Percentiles rank a stretch among this genome's conserved stretches.
Conservation (phyloP, 1,140 invertebrate genomes). For the Saccostrea glomerata region DNA sequence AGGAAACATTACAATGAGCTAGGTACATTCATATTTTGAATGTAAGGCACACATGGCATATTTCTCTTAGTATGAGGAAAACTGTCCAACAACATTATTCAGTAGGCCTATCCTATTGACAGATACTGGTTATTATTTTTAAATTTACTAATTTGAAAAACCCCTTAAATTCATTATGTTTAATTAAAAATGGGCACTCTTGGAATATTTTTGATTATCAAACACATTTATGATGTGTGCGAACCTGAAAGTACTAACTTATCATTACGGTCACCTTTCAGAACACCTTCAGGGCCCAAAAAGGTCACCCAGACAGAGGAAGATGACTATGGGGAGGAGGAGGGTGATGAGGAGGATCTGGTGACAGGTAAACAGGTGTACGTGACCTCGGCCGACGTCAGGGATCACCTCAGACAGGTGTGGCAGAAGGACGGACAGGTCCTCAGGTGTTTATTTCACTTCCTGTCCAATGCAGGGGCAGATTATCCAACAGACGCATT, state of each 20-base stretch:
- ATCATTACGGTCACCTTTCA: not conserved
- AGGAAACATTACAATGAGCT: too few species aligned
- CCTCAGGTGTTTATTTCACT: slow-evolving; percentile 86
- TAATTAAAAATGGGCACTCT: too few species aligned
- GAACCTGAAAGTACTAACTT: too few species aligned
- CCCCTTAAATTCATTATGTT: too few species aligned
- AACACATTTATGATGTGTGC: too few species aligned
- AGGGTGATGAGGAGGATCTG: slow-evolving; percentile 34
- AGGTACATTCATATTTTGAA: too few species aligned
- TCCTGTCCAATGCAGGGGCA: slow-evolving; percentile 81
- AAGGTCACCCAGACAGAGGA: slow-evolving; percentile 35
- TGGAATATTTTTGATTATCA: too few species aligned
- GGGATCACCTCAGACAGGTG: slow-evolving; percentile 86
- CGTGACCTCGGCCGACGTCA: slow-evolving; percentile 77
- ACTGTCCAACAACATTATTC: too few species aligned
- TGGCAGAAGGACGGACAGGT: slow-evolving; percentile 88
- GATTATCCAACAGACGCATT: slow-evolving; percentile 91
- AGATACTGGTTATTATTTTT: too few species aligned
- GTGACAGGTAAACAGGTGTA: slow-evolving; percentile 54
- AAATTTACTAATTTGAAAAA: too few species aligned
- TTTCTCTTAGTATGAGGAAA: too few species aligned
- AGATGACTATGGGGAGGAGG: slow-evolving; percentile 62
- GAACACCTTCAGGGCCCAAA: not conserved
- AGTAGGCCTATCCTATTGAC: not conserved
- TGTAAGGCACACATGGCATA: too few species aligned